Evolutionary conservation across 2,113 vertebrate species (phyloP), one percentile per base, ranked within the genome.

Genomic region (Mobula hypostoma): DNA sequence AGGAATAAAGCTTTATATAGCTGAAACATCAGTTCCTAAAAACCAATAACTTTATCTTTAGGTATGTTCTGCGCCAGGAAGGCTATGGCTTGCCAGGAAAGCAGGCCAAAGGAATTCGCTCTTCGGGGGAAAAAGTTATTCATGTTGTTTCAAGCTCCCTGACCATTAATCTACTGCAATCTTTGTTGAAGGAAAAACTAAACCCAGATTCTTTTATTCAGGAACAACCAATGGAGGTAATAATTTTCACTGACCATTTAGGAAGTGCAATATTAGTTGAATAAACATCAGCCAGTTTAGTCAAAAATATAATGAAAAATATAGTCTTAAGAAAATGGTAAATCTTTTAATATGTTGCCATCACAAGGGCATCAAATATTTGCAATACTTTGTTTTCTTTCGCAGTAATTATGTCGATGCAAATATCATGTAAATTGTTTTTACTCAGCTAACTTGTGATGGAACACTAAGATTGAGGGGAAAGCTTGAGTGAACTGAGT

Each of bases 1-100:
- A 29, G 66, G 61, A 4, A 7, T 90, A 32, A 68, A n/a, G 29
- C 5, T 66, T 32, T n/a, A 66, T 32, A 61, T 63, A 24, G 19
- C 56, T 66, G 68, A 56, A 77, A 94, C 24, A 24, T 76, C 36
- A n/a, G 14, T 48, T 58, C 72, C 72, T 58, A 77, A 85, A 58
- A 21, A 24, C 1, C 94, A 82, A 3, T 94, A 9, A 94, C 0
- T 24, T 94, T 94, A 17, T 95, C 95, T 94, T 58, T 83, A 99
- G 99, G 94, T 98, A 99, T 0, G 98, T 99, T 27, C 97, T 99
- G 95, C 97, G 97, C 91, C 98, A 97, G 94, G 98, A 97, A 68
- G 98, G 97, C 48, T 95, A 97, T 19, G 96, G 97, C 78, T 97
- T 97, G 94, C 97, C 97, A 95, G 95, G 63, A 29, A 95, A 82